Evolutionary conservation across 2,888 invertebrate genomes (phyloP), one percentile per base, ranked within the genome.

Genomic region (Drosophila meridionalis): DNA sequence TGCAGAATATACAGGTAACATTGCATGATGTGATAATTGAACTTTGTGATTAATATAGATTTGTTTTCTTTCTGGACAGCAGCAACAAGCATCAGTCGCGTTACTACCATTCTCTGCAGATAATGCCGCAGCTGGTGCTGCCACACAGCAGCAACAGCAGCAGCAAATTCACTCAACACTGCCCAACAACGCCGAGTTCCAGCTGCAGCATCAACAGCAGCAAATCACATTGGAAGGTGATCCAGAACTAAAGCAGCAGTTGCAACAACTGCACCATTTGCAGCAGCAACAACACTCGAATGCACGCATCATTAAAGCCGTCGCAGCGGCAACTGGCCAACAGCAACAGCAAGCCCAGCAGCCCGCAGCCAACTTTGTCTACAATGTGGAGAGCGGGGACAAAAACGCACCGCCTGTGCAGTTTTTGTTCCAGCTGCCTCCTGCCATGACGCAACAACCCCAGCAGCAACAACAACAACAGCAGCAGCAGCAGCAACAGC

Each of bases 391-490:
- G 64, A 88, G 86, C 8, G 84, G 90, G 8, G 93, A 93, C 48
- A 93, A 93, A 67, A 91, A 92, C 53, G 90, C 93, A 6, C 92
- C 92, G 55, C 93, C 93, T 9, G 80, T 93, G 67, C 93, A 93
- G 80, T 82, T 93, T 61, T 78, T 93, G 14, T 93, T 93, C 75
- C 93, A 93, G 85, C 68, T 93, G 70, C 93, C 93, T 69, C 82
- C 91, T 60, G 76, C 89, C 60, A 84, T 91, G 65, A 76, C 90
- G 30, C 89, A 82, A 63, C 87, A 80, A 50, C 78, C 72, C 5
- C 82, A 84, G 56, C 85, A 87, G 42, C 88, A 47, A 12, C 47
- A 84, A n/a, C 85, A 82, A 20, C 83, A 83, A 67, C 86, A 79
- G 40, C 80, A 70, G 5, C 82, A 85, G 56, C 85, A 87, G 43